Percentiles rank a stretch among this genome's conserved stretches.
phyloP scores from a whole-genome alignment of 1,140 invertebrate genomes.

The Protaetia brevitarsis region DNA sequence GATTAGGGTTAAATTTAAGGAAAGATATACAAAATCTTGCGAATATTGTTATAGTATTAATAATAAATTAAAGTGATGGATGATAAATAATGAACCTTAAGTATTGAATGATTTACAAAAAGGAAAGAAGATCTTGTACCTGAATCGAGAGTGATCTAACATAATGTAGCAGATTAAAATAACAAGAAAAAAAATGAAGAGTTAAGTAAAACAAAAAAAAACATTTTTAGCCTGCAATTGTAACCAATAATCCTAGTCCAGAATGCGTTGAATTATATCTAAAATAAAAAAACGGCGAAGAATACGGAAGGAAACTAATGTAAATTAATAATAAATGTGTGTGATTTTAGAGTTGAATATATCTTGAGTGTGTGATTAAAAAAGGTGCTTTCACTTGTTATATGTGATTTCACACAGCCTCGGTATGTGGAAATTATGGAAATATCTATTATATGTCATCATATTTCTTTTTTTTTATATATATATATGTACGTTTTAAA shows the following conservation, averaged over 20 bases:
- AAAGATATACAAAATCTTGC: slow-evolving; percentile 8
- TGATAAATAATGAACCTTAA: neutral
- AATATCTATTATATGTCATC: neutral
- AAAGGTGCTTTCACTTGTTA: neutral
- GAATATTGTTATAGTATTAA: slow-evolving; percentile 16
- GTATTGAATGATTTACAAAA: slow-evolving; percentile 21
- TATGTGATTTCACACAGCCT: neutral
- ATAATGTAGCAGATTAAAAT: slow-evolving; percentile 21
- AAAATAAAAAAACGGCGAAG: slow-evolving; percentile 1
- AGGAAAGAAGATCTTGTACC: slow-evolving; percentile 40
- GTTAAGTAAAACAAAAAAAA: slow-evolving; percentile 11
- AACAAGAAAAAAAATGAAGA: slow-evolving; percentile 24
- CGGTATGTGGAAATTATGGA: neutral
- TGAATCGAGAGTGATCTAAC: slow-evolving; percentile 38
- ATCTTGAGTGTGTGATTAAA: slow-evolving; percentile 26
- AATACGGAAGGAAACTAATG: slow-evolving; percentile 21
- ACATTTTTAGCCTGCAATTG: slow-evolving; percentile 32
- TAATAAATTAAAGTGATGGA: slow-evolving; percentile 4
- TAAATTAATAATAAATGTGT: slow-evolving; percentile 22
- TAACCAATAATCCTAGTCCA: slow-evolving; percentile 37
- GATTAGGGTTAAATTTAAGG: neutral
- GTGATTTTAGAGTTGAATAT: slow-evolving; percentile 23
- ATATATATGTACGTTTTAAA: neutral
- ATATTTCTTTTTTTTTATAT: neutral
- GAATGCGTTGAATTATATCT: slow-evolving; percentile 30